phyloP scores from a whole-genome alignment of 2,113 vertebrate species.

The Suncus etruscus region DNA sequence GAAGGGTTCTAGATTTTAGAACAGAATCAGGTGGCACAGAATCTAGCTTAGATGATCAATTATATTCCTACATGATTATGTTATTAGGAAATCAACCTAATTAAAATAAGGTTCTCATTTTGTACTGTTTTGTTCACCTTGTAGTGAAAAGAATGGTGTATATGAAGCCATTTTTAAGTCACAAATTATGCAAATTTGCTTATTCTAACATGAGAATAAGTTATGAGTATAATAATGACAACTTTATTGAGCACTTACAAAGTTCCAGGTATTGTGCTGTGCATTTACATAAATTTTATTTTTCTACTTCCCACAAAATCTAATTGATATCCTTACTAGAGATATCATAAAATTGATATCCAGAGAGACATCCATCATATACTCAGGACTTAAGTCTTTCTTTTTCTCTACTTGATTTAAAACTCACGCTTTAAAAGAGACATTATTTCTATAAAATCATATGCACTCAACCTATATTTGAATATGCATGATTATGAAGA shows the following conservation, averaged over 20 bases:
- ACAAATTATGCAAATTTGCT: background rate
- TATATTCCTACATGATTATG: background rate
- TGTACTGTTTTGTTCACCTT: slow-evolving; percentile 2
- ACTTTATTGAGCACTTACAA: background rate
- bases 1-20: background rate
- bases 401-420: slow-evolving; percentile 31
- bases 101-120: background rate
- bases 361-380: background rate
- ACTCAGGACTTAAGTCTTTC: background rate
- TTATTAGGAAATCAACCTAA: slow-evolving; percentile 26
- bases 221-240: background rate
- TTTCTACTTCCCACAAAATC: background rate
- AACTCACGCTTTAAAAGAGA: background rate
- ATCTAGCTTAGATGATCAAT: background rate
- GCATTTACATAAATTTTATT: background rate
- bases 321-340: slow-evolving; percentile 23
- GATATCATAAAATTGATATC: background rate
- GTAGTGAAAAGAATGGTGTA: background rate
- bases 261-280: background rate
- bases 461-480: slow-evolving; percentile 22
- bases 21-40: background rate
- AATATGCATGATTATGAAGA: background rate
- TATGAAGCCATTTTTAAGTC: background rate
- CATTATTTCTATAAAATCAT: background rate
- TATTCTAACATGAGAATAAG: background rate